These are phyloP conservation scores for Lydus trimaculatus DNA, from an alignment of 2,888 invertebrate species.

Conservation along the genomic window DNA sequence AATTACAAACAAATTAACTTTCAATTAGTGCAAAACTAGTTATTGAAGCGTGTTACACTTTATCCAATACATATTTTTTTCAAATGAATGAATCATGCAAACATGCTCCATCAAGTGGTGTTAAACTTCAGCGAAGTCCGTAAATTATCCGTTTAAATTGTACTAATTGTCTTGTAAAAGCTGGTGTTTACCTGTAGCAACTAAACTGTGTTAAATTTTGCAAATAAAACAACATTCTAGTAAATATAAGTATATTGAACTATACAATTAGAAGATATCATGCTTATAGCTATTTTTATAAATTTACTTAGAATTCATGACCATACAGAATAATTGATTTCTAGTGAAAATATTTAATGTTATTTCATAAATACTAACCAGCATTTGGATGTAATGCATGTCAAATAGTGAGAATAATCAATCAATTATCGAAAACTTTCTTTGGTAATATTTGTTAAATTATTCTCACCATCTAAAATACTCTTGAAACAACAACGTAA, in stretches of 20 bases:
- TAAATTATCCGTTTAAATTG: too few relatives aligned
- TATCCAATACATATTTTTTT: too few relatives aligned
- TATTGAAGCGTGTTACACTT: too few relatives aligned
- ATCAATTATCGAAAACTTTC: not conserved
- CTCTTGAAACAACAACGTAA: not conserved
- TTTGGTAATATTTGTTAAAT: not conserved
- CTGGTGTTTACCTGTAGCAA: too few relatives aligned
- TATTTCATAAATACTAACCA: constrained; percentile 20
- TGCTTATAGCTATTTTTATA: constrained; percentile 44
- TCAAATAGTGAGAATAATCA: not conserved
- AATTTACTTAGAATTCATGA: constrained; percentile 37
- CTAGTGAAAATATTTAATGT: constrained; percentile 18
- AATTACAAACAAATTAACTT: too few relatives aligned
- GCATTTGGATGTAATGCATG: not conserved
- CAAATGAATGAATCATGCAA: too few relatives aligned
- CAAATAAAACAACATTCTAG: constrained; percentile 32
- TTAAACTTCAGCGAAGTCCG: too few relatives aligned
- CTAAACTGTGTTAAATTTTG: too few relatives aligned
- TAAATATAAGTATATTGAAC: constrained; percentile 50
- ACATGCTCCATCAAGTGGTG: too few relatives aligned
- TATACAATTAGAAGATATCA: constrained; percentile 51
- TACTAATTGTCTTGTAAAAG: too few relatives aligned
- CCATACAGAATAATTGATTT: constrained; percentile 28
- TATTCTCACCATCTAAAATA: not conserved
- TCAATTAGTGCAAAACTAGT: too few relatives aligned